Conservation (phyloP, 2,113 vertebrate species). For the Cynoglossus semilaevis region DNA sequence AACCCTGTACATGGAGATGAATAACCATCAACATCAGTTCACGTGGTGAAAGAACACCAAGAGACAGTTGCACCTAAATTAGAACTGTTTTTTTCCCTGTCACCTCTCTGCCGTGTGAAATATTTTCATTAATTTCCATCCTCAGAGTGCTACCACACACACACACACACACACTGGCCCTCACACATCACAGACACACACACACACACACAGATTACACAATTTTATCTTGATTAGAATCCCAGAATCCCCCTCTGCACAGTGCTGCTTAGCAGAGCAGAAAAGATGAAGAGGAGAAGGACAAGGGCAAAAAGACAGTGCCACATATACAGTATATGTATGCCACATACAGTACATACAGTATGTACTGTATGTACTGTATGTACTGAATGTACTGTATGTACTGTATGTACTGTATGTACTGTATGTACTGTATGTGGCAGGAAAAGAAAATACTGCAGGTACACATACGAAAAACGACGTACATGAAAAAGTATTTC, state of each 20-base stretch:
- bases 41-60: too few relatives aligned
- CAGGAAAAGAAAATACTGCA: neutral
- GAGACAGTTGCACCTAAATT: too few relatives aligned
- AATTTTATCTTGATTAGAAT: constrained; percentile 43
- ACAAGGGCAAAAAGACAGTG: constrained; percentile 33
- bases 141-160: neutral
- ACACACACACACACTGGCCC: neutral
- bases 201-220: constrained; percentile 17
- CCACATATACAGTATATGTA: too few relatives aligned
- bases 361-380: neutral
- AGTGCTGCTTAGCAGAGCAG: constrained; percentile 28
- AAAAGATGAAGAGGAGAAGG: constrained; percentile 19
- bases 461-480: neutral
- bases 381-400: neutral
- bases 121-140: neutral
- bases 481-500: neutral
- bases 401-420: neutral
- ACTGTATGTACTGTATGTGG: neutral
- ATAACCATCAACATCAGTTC: too few relatives aligned
- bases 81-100: constrained; percentile 1
- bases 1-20: too few relatives aligned
- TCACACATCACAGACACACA: neutral
- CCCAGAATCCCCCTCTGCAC: constrained; percentile 3
- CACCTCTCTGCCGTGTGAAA: neutral
- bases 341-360: too few relatives aligned